phyloP scores from a whole-genome alignment of 2,888 invertebrate species.

The Marronus borbonicus region DNA sequence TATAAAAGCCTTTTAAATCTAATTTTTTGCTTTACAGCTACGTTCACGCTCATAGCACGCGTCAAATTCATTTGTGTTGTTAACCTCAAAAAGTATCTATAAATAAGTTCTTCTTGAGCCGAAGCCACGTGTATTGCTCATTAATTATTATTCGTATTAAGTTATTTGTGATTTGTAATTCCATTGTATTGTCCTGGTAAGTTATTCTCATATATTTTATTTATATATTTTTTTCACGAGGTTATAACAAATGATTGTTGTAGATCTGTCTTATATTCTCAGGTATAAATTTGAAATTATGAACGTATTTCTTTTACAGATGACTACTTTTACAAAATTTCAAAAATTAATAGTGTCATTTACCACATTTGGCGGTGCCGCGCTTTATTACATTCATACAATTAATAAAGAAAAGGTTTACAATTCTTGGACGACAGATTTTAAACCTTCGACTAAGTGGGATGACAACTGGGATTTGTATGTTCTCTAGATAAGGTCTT shows the following conservation, averaged over 20 bases:
- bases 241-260: conserved; percentile 12
- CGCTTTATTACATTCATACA: conserved; percentile 68
- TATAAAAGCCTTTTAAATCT: too few species aligned
- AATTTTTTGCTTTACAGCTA: not conserved
- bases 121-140: conserved; percentile 7
- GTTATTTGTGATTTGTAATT: not conserved
- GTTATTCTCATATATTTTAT: not conserved
- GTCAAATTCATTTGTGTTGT: conserved; percentile 5
- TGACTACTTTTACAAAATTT: conserved; percentile 75
- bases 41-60: not conserved
- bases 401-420: conserved; percentile 70
- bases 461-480: conserved; percentile 93
- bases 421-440: conserved; percentile 82
- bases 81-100: conserved; percentile 19
- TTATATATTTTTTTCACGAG: not conserved
- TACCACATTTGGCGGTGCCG: conserved; percentile 79
- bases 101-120: not conserved
- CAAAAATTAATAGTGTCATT: conserved; percentile 75
- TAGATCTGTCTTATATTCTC: not conserved
- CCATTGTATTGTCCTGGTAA: not conserved
- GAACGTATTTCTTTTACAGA: conserved; percentile 60
- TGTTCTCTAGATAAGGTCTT: conserved; percentile 60
- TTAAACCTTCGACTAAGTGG: conserved; percentile 81
- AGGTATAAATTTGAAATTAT: conserved; percentile 5
- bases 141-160: not conserved